Evolutionary conservation across 2,888 invertebrate genomes (phyloP), one percentile per base, ranked within the genome.

Genomic region (Phymatocera aterrima): DNA sequence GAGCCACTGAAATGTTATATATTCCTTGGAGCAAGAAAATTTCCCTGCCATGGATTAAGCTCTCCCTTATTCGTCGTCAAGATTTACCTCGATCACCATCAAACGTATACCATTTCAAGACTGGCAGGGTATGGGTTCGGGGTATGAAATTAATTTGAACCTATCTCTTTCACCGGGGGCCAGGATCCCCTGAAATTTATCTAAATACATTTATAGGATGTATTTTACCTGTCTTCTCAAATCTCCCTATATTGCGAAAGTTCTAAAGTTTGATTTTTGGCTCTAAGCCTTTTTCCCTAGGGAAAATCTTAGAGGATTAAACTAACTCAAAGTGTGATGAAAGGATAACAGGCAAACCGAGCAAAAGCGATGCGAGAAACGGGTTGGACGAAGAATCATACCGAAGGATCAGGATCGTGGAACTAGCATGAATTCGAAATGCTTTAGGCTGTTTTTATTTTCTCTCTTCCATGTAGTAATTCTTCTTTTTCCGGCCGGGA

Each of bases 81-180:
- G 31, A 51, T 70, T 31, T 18, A 48, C 51, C 70, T 70, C 70
- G 48, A 48, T 70, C 70, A 51, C 18, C 34, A 48, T 70, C 46
- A 70, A 51, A 70, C n/a, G n/a, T 70, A 70, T 48, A 48, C 24
- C 48, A 70, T 48, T 70, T 51, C 70, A 43, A 68, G 65, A 34
- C 31, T 48, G 12, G 8, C 12, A n/a, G 48, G 70, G 51, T 51
- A n/a, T n/a, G n/a, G n/a, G n/a, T 68, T 51, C 51, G n/a, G 48
- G 70, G 48, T 15, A 70, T 46, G 3, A 70, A 51, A 70, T 48
- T 70, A 48, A 70, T 70, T 70, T 48, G 8, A 21, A 70, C 31
- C 48, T 12, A 1, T 48, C 18, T 18, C 10, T n/a, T 34, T 5
- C 21, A 5, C 15, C 18, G 37, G 65, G 65, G 65, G 40, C 1